Percentiles rank a stretch among this genome's conserved stretches.
phyloP scores from a whole-genome alignment of 2,888 invertebrate genomes.

The Melinaea menophilus region DNA sequence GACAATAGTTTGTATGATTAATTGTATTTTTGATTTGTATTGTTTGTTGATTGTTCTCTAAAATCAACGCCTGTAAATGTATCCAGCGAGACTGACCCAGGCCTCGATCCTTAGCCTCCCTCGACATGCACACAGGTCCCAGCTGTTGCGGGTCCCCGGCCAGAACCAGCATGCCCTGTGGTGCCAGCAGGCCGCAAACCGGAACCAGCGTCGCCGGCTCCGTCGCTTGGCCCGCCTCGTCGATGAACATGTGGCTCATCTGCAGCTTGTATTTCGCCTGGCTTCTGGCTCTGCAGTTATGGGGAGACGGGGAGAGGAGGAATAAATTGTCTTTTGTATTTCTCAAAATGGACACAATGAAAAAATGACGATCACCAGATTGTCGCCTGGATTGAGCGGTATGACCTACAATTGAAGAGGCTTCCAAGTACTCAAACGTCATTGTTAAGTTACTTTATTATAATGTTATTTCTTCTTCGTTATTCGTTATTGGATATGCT shows the following conservation, averaged over 20 bases:
- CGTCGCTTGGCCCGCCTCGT: conserved; percentile 94
- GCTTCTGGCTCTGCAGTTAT: conserved; percentile 33
- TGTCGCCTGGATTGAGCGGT: no score
- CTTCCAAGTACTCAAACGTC: no score
- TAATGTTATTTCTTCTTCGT: no score
- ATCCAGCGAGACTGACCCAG: conserved; percentile 70
- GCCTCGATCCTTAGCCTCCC: conserved; percentile 79
- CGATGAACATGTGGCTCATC: conserved; percentile 91
- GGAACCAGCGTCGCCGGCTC: conserved; percentile 86
- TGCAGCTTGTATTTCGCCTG: conserved; percentile 40
- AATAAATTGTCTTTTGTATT: no score
- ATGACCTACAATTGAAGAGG: no score
- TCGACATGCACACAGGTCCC: conserved; percentile 87
- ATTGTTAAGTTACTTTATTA: no score
- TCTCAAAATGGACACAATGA: no score
- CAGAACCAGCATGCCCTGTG: conserved; percentile 81
- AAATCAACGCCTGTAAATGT: not conserved
- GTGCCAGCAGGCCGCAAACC: conserved; percentile 64
- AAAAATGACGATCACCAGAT: no score
- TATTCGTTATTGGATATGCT: no score
- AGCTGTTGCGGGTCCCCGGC: conserved; percentile 93
- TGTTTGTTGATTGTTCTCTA: no score
- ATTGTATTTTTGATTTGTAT: not conserved
- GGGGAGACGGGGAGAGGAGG: not conserved
- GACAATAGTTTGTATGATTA: conserved; percentile 4